Conservation (phyloP, 2,797 vertebrate species). For the Phataginus tricuspis region DNA sequence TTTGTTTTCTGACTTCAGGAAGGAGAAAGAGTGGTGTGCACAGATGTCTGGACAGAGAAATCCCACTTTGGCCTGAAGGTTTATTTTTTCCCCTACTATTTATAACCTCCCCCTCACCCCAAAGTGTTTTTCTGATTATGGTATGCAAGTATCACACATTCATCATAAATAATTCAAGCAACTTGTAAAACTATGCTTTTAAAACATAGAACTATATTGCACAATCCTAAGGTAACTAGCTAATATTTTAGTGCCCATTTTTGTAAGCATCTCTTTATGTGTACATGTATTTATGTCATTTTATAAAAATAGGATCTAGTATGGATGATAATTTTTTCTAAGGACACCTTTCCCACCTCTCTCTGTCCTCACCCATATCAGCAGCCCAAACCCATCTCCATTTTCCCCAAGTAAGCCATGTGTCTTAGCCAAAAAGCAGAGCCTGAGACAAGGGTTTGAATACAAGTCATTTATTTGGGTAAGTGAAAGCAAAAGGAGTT, state of each 20-base stretch:
- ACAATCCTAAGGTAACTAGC: background rate
- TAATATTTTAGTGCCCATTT: background rate
- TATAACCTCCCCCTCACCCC: background rate
- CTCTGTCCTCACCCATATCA: background rate
- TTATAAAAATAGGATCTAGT: background rate
- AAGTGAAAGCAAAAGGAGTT: background rate
- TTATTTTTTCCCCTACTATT: background rate
- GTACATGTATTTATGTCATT: background rate
- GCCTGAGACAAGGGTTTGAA: background rate
- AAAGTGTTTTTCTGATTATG: background rate
- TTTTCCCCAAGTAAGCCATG: background rate
- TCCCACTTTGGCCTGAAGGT: background rate
- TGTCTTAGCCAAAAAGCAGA: background rate
- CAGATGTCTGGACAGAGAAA: background rate
- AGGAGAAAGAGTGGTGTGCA: background rate
- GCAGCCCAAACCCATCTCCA: background rate
- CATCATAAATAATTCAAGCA: conserved; percentile 8
- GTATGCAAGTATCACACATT: background rate
- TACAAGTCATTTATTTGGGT: background rate
- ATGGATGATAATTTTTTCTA: background rate
- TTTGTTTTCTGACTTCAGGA: background rate
- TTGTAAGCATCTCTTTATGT: background rate
- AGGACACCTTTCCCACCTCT: background rate
- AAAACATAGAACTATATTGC: background rate
- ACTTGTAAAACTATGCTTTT: background rate